A percentile compares a stretch with the other conserved stretches of the same genome.
Evolutionary conservation across 92 coral and sea anemone species (phyloP).

Genomic region (Umimayanthus kanabou): DNA sequence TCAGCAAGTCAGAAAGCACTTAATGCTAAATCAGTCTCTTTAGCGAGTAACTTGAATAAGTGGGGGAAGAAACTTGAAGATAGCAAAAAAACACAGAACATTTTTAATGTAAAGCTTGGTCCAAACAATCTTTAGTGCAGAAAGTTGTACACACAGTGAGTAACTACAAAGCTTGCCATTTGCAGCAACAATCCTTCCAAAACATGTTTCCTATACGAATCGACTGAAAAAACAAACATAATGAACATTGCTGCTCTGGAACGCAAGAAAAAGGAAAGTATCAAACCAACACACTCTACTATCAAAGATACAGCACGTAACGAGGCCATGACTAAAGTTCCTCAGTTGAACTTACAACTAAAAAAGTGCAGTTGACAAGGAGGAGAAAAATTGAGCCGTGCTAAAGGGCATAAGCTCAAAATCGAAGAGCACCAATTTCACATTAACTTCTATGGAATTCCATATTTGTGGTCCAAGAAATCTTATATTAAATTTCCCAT

Average conservation of each 20-base stretch:
- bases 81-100: not conserved
- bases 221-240: conserved; percentile 15
- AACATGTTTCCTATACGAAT: conserved; percentile 4
- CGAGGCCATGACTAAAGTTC: conserved; percentile 43
- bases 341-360: conserved; percentile 5
- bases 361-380: not conserved
- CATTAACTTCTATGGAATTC: too few species aligned
- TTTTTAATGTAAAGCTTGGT: conserved; percentile 5
- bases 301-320: conserved; percentile 15
- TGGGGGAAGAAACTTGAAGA: not conserved
- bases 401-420: not conserved
- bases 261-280: not conserved
- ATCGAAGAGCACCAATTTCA: conserved; percentile 30
- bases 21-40: not conserved
- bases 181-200: conserved; percentile 13
- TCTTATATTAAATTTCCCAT: too few species aligned
- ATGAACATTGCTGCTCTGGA: not conserved
- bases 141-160: conserved; percentile 9
- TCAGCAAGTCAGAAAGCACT: not conserved
- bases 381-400: conserved; percentile 18
- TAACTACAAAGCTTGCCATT: conserved; percentile 8
- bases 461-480: too few species aligned
- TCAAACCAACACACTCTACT: conserved; percentile 12
- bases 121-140: not conserved
- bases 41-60: not conserved